Conservation (phyloP, 2,113 vertebrate species). For the Rhinolophus ferrumequinum region DNA sequence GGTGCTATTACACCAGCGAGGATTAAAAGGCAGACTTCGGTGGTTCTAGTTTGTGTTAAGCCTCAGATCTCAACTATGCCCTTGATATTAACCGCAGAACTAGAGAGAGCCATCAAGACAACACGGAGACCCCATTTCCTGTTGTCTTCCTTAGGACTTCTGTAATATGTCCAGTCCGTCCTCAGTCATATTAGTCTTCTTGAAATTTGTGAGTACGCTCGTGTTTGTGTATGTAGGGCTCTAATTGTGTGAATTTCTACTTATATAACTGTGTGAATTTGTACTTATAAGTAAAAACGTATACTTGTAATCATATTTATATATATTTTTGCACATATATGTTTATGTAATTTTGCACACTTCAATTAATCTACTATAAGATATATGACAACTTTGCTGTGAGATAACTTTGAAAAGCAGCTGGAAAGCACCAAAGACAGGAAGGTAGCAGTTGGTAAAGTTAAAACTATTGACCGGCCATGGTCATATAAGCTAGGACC, state of each 20-base stretch:
- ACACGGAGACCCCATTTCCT: background rate
- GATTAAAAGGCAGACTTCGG: background rate
- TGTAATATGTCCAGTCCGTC: background rate
- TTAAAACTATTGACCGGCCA: background rate
- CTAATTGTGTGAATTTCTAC: background rate
- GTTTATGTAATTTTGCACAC: background rate
- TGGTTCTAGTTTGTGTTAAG: background rate
- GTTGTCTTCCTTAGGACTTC: background rate
- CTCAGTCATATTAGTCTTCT: background rate
- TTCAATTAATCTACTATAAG: background rate
- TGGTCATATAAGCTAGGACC: background rate
- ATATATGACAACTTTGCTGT: background rate
- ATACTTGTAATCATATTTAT: background rate
- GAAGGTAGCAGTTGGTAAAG: background rate
- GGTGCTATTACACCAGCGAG: background rate
- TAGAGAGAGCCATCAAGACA: background rate
- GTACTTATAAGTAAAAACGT: background rate
- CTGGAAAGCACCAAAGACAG: background rate
- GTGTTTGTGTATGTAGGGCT: background rate
- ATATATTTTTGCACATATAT: background rate
- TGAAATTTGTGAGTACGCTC: background rate
- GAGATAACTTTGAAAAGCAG: background rate
- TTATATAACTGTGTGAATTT: background rate
- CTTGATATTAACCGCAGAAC: background rate
- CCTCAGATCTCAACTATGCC: background rate